Evolutionary conservation across 37 sponge, comb jelly and placozoan species (phyloP).

Genomic region (Corticium candelabrum): DNA sequence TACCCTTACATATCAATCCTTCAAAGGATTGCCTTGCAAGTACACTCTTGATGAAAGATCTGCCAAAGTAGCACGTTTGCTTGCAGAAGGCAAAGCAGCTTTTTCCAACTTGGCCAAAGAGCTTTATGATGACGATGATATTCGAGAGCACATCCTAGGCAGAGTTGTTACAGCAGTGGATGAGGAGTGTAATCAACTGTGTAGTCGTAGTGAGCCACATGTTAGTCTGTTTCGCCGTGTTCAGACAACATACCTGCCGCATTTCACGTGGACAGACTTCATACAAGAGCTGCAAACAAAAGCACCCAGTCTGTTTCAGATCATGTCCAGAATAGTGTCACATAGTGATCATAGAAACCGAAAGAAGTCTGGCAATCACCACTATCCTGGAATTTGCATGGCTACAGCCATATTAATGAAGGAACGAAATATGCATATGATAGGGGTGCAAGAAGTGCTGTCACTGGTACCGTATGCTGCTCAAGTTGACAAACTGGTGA

Average conservation of each 20-base stretch:
- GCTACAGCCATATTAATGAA: constrained; percentile 20
- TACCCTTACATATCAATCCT: too few relatives aligned
- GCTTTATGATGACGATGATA: too few relatives aligned
- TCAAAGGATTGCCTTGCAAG: too few relatives aligned
- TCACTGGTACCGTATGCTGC: constrained; percentile 10
- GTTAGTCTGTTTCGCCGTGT: neutral
- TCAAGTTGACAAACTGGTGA: constrained; percentile 19
- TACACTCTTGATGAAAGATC: too few relatives aligned
- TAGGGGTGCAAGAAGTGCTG: constrained; percentile 8
- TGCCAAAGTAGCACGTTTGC: too few relatives aligned
- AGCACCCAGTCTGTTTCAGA: neutral
- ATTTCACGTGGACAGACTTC: neutral
- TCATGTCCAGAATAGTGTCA: neutral
- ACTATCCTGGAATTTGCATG: constrained; percentile 21
- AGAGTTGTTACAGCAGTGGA: too few relatives aligned
- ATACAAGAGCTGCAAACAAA: neutral
- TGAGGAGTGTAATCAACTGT: constrained; percentile 16
- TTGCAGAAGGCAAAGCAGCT: too few relatives aligned
- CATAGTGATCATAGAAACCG: constrained; percentile 14
- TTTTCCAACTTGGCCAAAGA: too few relatives aligned
- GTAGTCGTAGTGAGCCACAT: neutral
- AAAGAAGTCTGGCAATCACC: neutral
- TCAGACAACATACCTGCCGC: neutral
- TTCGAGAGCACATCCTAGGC: too few relatives aligned
- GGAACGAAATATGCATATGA: constrained; percentile 20